These are phyloP conservation scores for Bombus breviceps DNA, from an alignment of 1,140 invertebrate species.

Conservation along the genomic window DNA sequence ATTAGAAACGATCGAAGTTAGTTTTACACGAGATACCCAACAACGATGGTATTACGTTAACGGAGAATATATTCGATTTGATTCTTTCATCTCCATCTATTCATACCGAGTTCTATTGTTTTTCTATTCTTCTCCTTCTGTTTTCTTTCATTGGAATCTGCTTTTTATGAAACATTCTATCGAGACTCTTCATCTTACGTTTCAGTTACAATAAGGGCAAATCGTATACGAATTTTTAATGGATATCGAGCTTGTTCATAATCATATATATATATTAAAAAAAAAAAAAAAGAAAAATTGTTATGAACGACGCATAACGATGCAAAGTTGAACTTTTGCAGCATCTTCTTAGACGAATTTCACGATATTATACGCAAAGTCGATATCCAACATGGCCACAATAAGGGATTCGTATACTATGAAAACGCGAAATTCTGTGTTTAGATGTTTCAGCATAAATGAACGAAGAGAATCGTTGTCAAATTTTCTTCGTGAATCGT, in stretches of 20 bases:
- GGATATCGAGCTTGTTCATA: slow-evolving; percentile 1
- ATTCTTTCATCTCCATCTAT: not conserved
- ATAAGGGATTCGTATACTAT: not conserved
- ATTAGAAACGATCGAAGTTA: slow-evolving; percentile 43
- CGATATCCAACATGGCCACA: slow-evolving; percentile 2
- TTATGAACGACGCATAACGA: not conserved
- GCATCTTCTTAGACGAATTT: not conserved
- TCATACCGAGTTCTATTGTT: not conserved
- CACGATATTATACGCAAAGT: not conserved
- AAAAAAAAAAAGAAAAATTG: not conserved
- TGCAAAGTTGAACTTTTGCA: not conserved
- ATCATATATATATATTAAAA: no score
- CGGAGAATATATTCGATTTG: slow-evolving; percentile 48
- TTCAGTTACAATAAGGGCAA: not conserved
- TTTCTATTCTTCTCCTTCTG: not conserved
- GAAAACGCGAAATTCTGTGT: not conserved
- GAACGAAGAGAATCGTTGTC: not conserved
- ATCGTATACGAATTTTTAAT: not conserved
- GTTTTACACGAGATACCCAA: slow-evolving; percentile 44
- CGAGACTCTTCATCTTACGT: not conserved
- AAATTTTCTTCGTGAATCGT: not conserved
- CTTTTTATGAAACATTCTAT: not conserved
- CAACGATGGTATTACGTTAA: slow-evolving; percentile 49
- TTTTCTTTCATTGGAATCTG: no score
- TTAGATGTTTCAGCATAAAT: slow-evolving; percentile 29